Evolutionary conservation across 2,113 vertebrate species (phyloP), one percentile per base, ranked within the genome.

Genomic region (Peucedramus taeniatus): DNA sequence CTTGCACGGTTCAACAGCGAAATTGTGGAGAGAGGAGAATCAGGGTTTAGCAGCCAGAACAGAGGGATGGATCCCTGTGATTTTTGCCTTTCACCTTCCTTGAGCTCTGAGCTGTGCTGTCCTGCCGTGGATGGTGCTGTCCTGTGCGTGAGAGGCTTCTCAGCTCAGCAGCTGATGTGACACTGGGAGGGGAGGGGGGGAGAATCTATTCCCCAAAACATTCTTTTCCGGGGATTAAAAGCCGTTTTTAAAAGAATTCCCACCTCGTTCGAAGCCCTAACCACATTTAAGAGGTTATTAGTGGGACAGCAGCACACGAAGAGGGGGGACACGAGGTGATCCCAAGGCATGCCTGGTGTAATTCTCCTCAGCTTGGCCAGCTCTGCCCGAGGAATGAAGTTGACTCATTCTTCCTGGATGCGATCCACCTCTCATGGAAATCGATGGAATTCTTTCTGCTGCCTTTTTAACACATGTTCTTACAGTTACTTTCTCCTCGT

Each of bases 321-420:
- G 8, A 4, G 33, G 26, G 74, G 39, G 19, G 39, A 31, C 30
- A 31, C 72, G 50, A 51, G 80, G 42, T 39, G 35, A 66, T n/a
- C 47, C 47, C 5, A 6, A 42, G 26, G 45, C 33, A 7, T 6
- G 53, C 17, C 77, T 39, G 47, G 18, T 54, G 84, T 8, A 85
- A 68, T 49, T 83, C 69, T 28, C 23, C 19, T 40, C 83, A 59
- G 60, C 3, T 16, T 33, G 27, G 90, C 68, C 31, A 51, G 84
- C 83, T 91, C 76, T 53, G 50, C 74, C 65, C 53, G 0, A 96
- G 91, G 95, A 96, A 94, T 93, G 91, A 57, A 11, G 94, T 95
- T 97, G 95, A 96, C 94, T 95, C 95, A 96, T 95, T 97, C 96
- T 88, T 94, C 93, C 95, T 95, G 93, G 94, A 96, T 21, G 17